phyloP scores from a whole-genome alignment of 1,140 invertebrate species.

The Hirudo medicinalis region DNA sequence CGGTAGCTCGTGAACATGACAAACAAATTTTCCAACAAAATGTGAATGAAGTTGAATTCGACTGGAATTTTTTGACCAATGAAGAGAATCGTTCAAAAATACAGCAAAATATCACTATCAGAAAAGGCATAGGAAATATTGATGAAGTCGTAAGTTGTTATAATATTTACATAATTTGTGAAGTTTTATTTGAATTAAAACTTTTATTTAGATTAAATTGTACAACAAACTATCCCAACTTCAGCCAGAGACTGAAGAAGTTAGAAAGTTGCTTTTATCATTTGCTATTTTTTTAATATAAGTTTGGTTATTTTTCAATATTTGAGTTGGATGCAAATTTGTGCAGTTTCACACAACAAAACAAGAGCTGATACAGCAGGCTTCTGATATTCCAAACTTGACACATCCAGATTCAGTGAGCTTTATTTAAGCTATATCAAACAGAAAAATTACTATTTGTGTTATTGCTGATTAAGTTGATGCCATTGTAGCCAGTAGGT shows the following conservation, averaged over 20 bases:
- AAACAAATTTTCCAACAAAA: background rate
- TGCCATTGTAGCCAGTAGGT: background rate
- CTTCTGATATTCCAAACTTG: constrained; percentile 11
- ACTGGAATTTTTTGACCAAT: constrained; percentile 39
- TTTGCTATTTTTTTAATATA: too few species aligned
- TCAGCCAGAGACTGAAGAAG: too few species aligned
- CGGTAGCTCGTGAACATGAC: background rate
- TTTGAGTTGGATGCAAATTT: too few species aligned
- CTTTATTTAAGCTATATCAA: background rate
- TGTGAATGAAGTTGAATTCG: constrained; percentile 23
- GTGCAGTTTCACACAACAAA: too few species aligned
- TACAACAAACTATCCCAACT: background rate
- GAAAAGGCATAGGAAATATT: constrained; percentile 59
- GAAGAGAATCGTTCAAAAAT: constrained; percentile 49
- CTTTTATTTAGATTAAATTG: background rate
- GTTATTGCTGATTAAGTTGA: background rate
- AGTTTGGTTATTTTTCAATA: too few species aligned
- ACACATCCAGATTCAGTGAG: background rate
- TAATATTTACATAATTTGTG: constrained; percentile 30
- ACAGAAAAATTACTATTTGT: background rate
- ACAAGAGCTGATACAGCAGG: background rate
- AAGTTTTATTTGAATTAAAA: constrained; percentile 19
- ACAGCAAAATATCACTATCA: constrained; percentile 49
- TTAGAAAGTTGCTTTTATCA: too few species aligned
- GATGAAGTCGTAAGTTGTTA: constrained; percentile 48